These are phyloP conservation scores for Conomelus anceps DNA, from an alignment of 2,888 invertebrate genomes.

Conservation along the genomic window DNA sequence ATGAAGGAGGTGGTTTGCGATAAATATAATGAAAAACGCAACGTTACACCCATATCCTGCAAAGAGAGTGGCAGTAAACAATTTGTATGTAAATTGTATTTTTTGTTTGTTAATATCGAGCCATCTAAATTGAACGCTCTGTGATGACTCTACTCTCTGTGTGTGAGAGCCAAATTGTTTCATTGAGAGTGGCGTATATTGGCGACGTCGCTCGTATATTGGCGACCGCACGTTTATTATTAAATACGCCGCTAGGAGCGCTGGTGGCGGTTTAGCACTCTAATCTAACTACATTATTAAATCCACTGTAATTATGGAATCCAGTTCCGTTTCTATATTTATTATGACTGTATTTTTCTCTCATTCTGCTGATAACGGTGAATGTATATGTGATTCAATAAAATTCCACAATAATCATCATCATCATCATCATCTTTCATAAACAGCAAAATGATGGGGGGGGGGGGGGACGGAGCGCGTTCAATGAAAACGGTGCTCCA, in stretches of 20 bases:
- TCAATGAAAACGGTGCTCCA: background rate
- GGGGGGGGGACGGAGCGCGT: background rate
- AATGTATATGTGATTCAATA: background rate
- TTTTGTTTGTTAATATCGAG: background rate
- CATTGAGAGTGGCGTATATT: background rate
- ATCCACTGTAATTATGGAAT: background rate
- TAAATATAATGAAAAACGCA: background rate
- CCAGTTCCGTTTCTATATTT: background rate
- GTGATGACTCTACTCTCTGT: background rate
- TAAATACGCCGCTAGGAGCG: background rate
- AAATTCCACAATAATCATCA: background rate
- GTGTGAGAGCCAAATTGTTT: background rate
- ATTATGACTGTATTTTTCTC: background rate
- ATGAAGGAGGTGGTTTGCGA: background rate
- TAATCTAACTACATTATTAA: background rate
- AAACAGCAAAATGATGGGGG: too few relatives aligned
- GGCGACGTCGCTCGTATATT: background rate
- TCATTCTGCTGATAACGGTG: background rate
- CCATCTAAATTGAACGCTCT: background rate
- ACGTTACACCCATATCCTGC: background rate
- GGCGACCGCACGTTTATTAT: background rate
- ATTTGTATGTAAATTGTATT: slow-evolving; percentile 19
- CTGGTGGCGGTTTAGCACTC: background rate
- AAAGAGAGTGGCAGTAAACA: background rate
- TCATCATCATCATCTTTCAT: background rate